These are phyloP conservation scores for Trilocha varians DNA, from an alignment of 2,888 invertebrate genomes.

Conservation along the genomic window DNA sequence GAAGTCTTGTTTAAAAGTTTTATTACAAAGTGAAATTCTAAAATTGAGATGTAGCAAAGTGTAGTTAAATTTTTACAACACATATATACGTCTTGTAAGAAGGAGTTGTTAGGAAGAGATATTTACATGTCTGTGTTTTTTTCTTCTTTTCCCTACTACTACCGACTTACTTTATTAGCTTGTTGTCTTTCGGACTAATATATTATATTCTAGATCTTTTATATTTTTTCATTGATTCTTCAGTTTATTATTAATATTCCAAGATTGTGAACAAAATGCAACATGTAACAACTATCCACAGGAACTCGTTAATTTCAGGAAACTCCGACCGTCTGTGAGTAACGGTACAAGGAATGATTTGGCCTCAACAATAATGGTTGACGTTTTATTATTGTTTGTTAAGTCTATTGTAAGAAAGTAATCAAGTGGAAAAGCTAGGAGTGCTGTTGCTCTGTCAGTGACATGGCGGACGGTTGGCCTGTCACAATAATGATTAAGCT, in stretches of 20 bases:
- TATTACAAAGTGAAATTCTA: no score
- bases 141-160: no score
- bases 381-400: constrained; percentile 45
- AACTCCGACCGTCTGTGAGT: background rate
- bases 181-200: no score
- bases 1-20: background rate
- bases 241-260: background rate
- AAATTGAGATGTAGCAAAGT: no score
- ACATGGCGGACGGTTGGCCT: constrained; percentile 19
- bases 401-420: constrained; percentile 38
- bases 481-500: constrained; percentile 28
- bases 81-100: no score
- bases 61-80: no score
- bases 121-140: no score
- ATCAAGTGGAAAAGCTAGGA: constrained; percentile 46
- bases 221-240: no score
- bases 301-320: background rate
- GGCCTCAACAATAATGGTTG: constrained; percentile 31
- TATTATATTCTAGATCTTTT: no score
- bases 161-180: no score
- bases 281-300: background rate
- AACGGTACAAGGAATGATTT: constrained; percentile 19
- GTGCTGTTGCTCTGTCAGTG: constrained; percentile 29
- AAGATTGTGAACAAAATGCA: background rate
- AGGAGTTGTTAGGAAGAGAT: no score